Percentiles rank a stretch among this genome's conserved stretches.
Evolutionary conservation across 2,113 vertebrate genomes (phyloP).

Genomic region (Ranitomeya variabilis): DNA sequence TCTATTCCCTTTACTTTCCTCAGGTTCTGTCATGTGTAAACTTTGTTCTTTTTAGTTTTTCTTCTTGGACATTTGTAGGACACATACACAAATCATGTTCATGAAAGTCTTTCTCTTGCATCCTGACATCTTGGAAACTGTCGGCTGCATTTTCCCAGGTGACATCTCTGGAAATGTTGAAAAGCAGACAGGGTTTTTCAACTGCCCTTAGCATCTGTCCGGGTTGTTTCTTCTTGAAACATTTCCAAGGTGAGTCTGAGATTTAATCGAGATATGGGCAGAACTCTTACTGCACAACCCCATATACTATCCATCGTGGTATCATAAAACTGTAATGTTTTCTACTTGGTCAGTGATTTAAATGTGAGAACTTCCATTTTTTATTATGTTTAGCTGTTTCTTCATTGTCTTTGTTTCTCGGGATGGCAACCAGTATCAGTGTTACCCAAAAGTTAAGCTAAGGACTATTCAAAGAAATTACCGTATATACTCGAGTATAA

Average conservation of each 20-base stretch:
- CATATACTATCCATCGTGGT: neutral
- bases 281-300: neutral
- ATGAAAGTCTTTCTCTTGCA: neutral
- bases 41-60: neutral
- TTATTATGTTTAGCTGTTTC: neutral
- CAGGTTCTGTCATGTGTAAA: neutral
- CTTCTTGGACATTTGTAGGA: slow-evolving; percentile 11
- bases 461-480: neutral
- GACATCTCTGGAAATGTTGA: neutral
- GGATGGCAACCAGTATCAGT: neutral
- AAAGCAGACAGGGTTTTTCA: neutral
- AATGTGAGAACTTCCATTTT: neutral
- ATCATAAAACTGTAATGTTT: neutral
- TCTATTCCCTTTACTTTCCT: slow-evolving; percentile 2
- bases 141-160: neutral
- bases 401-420: neutral
- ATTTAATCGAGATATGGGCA: neutral
- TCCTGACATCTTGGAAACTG: neutral
- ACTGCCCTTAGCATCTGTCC: neutral
- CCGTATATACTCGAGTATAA: too few relatives aligned
- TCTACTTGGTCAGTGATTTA: neutral
- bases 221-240: neutral
- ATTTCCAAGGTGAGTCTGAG: neutral
- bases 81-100: slow-evolving; percentile 1
- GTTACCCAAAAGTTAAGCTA: too few relatives aligned